Conservation (phyloP, 2,888 invertebrate species). For the Drosophila ezoana region DNA sequence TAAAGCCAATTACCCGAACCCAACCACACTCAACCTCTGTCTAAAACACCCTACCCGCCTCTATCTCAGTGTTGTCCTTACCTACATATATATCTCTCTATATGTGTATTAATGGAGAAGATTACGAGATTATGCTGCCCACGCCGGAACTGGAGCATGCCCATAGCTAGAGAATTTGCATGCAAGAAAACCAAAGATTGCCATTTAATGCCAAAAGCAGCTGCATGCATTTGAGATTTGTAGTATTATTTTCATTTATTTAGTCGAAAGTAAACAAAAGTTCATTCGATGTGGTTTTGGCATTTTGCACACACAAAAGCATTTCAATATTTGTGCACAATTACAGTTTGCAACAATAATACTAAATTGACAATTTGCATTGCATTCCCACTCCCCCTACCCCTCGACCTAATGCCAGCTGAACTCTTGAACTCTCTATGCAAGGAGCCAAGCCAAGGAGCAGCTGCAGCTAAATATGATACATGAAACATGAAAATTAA, state of each 20-base stretch:
- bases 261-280: slow-evolving; percentile 3
- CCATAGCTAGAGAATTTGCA: slow-evolving; percentile 31
- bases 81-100: not conserved
- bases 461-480: not conserved
- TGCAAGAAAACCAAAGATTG: slow-evolving; percentile 8
- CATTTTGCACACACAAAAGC: slow-evolving; percentile 20
- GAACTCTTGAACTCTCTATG: slow-evolving; percentile 35
- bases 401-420: slow-evolving; percentile 37
- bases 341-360: slow-evolving; percentile 69
- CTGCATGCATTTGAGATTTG: slow-evolving; percentile 31
- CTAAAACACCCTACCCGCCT: slow-evolving; percentile 3
- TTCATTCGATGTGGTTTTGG: slow-evolving; percentile 21
- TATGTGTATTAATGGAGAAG: not conserved
- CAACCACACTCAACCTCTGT: slow-evolving; percentile 9
- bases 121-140: slow-evolving; percentile 1
- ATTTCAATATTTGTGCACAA: slow-evolving; percentile 52
- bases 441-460: slow-evolving; percentile 16
- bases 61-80: slow-evolving; percentile 6
- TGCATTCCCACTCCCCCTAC: slow-evolving; percentile 20
- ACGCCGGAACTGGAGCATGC: slow-evolving; percentile 2
- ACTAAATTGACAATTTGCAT: slow-evolving; percentile 45
- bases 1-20: slow-evolving; percentile 54
- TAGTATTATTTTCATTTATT: slow-evolving; percentile 21
- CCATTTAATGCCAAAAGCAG: slow-evolving; percentile 2
- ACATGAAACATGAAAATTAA: not conserved